Conservation (phyloP, 2,888 invertebrate species). For the Operophtera brumata region DNA sequence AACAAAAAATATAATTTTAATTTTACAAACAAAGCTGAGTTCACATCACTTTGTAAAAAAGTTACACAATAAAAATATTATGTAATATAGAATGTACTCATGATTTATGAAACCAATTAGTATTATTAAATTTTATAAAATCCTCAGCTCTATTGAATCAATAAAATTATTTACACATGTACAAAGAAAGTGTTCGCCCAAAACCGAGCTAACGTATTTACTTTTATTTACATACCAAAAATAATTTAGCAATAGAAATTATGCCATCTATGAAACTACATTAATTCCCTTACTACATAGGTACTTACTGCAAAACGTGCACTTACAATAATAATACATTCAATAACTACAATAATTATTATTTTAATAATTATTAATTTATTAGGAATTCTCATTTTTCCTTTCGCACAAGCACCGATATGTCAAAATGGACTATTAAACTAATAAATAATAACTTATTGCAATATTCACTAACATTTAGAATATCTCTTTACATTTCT, state of each 20-base stretch:
- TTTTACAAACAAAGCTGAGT: not conserved
- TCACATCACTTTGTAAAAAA: not conserved
- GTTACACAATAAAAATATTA: conserved; percentile 13
- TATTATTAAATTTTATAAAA: conserved; percentile 11
- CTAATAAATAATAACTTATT: conserved; percentile 36
- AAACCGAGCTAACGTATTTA: conserved; percentile 15
- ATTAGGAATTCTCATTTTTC: conserved; percentile 60
- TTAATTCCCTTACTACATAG: conserved; percentile 24
- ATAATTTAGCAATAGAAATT: conserved; percentile 27
- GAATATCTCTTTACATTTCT: conserved; percentile 60
- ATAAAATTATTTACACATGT: conserved; percentile 23
- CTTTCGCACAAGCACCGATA: conserved; percentile 77
- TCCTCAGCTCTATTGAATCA: not conserved
- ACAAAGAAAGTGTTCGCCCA: conserved; percentile 12
- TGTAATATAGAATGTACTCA: conserved; percentile 26
- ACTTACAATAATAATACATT: conserved; percentile 43
- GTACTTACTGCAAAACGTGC: conserved; percentile 51
- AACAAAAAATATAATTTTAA: not conserved
- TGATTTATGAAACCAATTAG: conserved; percentile 15
- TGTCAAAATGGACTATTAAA: conserved; percentile 71
- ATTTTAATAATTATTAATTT: conserved; percentile 41
- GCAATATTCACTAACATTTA: conserved; percentile 62
- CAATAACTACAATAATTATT: conserved; percentile 36
- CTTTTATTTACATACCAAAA: conserved; percentile 25
- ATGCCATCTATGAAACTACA: conserved; percentile 37